Evolutionary conservation across 2,888 invertebrate genomes (phyloP), one percentile per base, ranked within the genome.

Genomic region (Spialia ferax): DNA sequence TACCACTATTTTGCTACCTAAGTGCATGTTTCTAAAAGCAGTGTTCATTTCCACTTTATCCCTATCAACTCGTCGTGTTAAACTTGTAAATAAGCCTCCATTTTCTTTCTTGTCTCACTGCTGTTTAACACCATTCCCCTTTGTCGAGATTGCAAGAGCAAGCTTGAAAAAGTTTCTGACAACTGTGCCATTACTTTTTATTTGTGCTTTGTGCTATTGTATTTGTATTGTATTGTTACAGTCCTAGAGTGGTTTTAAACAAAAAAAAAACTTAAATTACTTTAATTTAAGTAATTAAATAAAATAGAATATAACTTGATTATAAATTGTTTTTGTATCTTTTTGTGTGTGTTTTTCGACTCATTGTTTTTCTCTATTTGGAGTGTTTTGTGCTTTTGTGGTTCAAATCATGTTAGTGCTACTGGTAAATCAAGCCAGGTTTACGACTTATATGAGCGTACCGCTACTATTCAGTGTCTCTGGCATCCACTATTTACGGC

Each of bases 141-240:
- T 69, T 64, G 70, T 69, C 48, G 62, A 63, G 57, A 67, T 69
- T 59, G 63, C 57, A 67, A 22, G 38, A 62, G 61, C 63, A 56
- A 63, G 65, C 50, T 50, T 56, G 38, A 68, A 63, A 69, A 70
- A 69, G 64, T 69, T 66, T 67, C 57, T 69, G 69, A 72, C 70
- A 71, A 68, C 68, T 66, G 50, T 52, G 52, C 69, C 68, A 74
- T 78, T 78, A 75, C 61, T 76, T 74, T 79, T 79, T 73, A 71
- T 74, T 74, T 72, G 48, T 48, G 63, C 55, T 70, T 15, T 54
- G 57, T 66, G 59, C 26, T 42, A 57, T n/a, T 22, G 23, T 57
- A 42, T n/a, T 60, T 60, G 29, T 29, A 20, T 60, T 60, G 29
- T 29, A 20, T 7, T 48, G 6, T 29, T 29, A 18, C 29, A 35